Evolutionary conservation across 2,888 invertebrate species (phyloP).

Genomic region (Himalopsyche tibetana): DNA sequence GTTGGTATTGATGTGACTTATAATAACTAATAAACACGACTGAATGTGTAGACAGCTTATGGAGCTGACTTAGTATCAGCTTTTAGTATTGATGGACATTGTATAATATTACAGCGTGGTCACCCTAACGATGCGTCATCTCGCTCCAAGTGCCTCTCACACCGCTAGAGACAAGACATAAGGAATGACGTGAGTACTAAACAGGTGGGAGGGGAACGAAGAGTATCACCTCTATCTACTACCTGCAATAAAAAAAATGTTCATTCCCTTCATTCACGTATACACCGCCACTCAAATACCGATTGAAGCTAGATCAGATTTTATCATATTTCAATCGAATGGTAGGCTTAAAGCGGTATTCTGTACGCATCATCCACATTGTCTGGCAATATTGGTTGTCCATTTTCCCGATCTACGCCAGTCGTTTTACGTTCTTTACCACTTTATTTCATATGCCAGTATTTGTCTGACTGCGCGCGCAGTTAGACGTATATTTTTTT

Average conservation of each 20-base stretch:
- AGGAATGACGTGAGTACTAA: slow-evolving; percentile 41
- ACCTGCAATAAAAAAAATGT: slow-evolving; percentile 29
- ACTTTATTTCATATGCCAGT: slow-evolving; percentile 3
- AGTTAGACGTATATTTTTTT: slow-evolving; percentile 1
- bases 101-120: background rate
- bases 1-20: too few species aligned
- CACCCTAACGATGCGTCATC: slow-evolving; percentile 36
- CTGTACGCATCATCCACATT: background rate
- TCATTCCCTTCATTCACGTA: background rate
- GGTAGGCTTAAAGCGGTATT: background rate
- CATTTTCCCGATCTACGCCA: slow-evolving; percentile 29
- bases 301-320: background rate
- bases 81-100: too few species aligned
- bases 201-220: slow-evolving; percentile 37
- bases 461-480: slow-evolving; percentile 35
- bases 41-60: too few species aligned
- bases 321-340: background rate
- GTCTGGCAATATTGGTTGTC: background rate
- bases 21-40: too few species aligned
- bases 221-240: slow-evolving; percentile 38
- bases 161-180: slow-evolving; percentile 29
- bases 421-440: background rate
- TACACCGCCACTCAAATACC: background rate
- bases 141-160: slow-evolving; percentile 31
- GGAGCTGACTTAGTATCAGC: too few species aligned